Evolutionary conservation across 2,797 vertebrate species (phyloP), one percentile per base, ranked within the genome.

Genomic region (Enteromius argenteus): DNA sequence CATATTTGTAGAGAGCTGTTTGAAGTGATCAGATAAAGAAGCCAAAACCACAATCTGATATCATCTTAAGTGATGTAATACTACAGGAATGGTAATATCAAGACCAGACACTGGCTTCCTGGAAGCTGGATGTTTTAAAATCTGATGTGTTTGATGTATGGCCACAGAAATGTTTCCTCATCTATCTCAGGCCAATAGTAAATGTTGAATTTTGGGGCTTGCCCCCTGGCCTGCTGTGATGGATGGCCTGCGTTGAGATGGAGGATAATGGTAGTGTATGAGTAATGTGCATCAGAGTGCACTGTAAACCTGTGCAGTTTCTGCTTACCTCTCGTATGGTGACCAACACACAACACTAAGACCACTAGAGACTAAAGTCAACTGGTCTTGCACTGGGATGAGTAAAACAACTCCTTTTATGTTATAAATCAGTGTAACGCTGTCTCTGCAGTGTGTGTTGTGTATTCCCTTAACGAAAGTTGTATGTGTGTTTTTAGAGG

Each of bases 131-230:
- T 95, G 94, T 94, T 94, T 92, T 91, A 90, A 89, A 93, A 94
- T 93, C 95, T 92, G 91, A 89, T 79, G 66, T 85, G 87, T 92
- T 85, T 98, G 97, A 98, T 97, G 85, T 94, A 98, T 96, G 93
- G 90, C 94, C 83, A 88, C 89, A 94, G 94, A 95, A 95, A 96
- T 94, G 92, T 91, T 94, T 96, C 95, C 95, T 94, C 95, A 97
- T 98, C 95, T 95, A 96, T 98, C 96, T 97, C 94, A 92, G 94
- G 96, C 96, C 95, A 96, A 96, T 96, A 96, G 96, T 96, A 96
- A 97, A 96, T 95, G 94, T 94, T 96, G 95, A 94, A 95, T 96
- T 96, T 96, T 95, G 94, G 92, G 94, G 92, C 96, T 30, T 95
- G 96, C 96, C 97, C 96, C 93, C 96, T 94, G 95, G 92, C 96